Conservation (phyloP, 1,140 invertebrate species). For the Oreohelix idahoensis region DNA sequence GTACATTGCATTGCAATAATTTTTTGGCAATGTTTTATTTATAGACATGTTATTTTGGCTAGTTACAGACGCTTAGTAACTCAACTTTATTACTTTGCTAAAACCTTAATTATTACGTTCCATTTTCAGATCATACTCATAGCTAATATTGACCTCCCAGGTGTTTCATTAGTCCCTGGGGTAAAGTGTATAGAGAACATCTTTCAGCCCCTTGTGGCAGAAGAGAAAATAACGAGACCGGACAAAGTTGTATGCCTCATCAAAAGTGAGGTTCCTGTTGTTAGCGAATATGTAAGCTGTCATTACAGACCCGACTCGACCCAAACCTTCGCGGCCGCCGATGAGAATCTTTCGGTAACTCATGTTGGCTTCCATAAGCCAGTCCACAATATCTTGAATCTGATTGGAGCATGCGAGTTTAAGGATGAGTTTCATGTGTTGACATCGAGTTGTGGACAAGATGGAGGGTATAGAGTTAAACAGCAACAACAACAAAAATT, state of each 20-base stretch:
- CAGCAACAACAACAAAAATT: too few relatives aligned
- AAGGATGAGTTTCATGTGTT: too few relatives aligned
- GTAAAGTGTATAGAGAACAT: not conserved
- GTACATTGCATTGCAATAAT: too few relatives aligned
- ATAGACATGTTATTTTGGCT: too few relatives aligned
- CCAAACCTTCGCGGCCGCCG: not conserved
- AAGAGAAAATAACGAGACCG: not conserved
- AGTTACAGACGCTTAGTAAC: too few relatives aligned
- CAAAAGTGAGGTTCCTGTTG: slow-evolving; percentile 36
- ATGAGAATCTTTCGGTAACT: slow-evolving; percentile 12
- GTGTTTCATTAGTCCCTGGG: slow-evolving; percentile 9
- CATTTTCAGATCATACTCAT: too few relatives aligned
- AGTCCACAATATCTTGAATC: slow-evolving; percentile 15
- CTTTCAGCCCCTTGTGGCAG: slow-evolving; percentile 30
- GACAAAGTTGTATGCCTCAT: slow-evolving; percentile 32
- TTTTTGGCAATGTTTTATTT: too few relatives aligned
- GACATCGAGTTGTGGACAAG: too few relatives aligned
- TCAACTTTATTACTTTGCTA: too few relatives aligned
- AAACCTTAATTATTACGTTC: too few relatives aligned
- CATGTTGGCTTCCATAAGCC: not conserved
- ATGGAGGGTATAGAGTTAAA: too few relatives aligned
- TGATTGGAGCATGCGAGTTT: too few relatives aligned
- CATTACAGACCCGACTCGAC: slow-evolving; percentile 20
- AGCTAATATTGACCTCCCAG: not conserved
- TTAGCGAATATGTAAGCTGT: slow-evolving; percentile 33